phyloP scores from a whole-genome alignment of 2,113 vertebrate genomes.

The Acrocephalus arundinaceus region DNA sequence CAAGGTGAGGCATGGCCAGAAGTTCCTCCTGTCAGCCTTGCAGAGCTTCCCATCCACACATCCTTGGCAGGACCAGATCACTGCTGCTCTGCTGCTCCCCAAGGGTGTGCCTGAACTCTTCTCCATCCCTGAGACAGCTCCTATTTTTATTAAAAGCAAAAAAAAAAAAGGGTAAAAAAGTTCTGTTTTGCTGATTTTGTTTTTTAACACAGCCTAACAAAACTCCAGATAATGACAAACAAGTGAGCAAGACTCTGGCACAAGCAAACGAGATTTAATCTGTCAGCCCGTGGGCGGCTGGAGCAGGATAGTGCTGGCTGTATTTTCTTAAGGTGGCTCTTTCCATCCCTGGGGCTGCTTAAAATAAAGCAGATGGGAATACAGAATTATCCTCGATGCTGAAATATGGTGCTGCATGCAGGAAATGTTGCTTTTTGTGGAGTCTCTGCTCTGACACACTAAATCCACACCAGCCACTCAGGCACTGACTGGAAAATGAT shows the following conservation, averaged over 20 bases:
- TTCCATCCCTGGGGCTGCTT: constrained; percentile 38
- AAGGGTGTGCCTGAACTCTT: neutral
- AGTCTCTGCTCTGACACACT: neutral
- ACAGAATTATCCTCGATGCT: constrained; percentile 21
- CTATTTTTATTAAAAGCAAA: neutral
- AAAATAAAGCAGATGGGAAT: constrained; percentile 56
- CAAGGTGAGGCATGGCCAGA: neutral
- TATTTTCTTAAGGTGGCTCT: constrained; percentile 55
- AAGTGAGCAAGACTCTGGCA: constrained; percentile 65
- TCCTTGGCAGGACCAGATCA: neutral
- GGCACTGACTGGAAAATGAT: neutral
- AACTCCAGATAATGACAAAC: constrained; percentile 60
- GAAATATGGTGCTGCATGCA: neutral
- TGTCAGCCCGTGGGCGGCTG: constrained; percentile 20
- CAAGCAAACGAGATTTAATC: constrained; percentile 41
- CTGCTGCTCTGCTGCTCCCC: neutral
- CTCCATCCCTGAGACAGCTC: neutral
- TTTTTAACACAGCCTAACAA: constrained; percentile 26
- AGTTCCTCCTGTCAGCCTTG: neutral
- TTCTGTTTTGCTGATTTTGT: neutral
- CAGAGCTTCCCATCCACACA: neutral
- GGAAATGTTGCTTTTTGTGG: constrained; percentile 25
- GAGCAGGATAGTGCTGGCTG: constrained; percentile 21
- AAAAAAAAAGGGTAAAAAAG: neutral
- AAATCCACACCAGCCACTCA: neutral